phyloP scores from a whole-genome alignment of 2,797 vertebrate genomes.

The Australoheros facetus region DNA sequence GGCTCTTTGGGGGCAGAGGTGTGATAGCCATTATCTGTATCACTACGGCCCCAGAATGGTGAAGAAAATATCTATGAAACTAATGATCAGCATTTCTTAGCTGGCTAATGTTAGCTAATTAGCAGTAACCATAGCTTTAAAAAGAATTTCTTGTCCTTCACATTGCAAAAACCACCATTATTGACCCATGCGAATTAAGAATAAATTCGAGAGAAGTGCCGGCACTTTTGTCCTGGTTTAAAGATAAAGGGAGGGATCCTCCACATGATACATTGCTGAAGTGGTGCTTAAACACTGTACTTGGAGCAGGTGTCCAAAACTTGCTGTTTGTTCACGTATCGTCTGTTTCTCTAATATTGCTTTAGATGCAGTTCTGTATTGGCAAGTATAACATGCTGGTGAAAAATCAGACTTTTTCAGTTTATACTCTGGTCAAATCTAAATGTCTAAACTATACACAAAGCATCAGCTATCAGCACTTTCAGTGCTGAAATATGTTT shows the following conservation, averaged over 20 bases:
- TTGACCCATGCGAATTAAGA: not conserved
- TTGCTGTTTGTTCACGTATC: not conserved
- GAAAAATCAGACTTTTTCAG: not conserved
- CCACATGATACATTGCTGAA: not conserved
- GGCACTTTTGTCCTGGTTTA: not conserved
- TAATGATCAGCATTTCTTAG: not conserved
- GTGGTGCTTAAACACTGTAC: not conserved
- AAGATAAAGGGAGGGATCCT: rapidly evolving
- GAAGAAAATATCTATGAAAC: not conserved
- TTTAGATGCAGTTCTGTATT: not conserved
- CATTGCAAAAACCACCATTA: not conserved
- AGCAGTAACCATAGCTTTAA: not conserved
- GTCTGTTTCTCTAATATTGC: not conserved
- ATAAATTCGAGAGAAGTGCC: too few species aligned
- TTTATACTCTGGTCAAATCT: not conserved
- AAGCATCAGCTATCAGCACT: not conserved
- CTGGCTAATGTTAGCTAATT: not conserved
- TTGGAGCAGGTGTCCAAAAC: not conserved
- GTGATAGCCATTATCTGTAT: not conserved
- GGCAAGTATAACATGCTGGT: not conserved
- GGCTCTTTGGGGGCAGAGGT: too few species aligned
- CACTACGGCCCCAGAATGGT: not conserved
- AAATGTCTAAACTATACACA: not conserved
- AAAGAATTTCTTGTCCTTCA: not conserved
- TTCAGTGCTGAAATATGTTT: slow-evolving; percentile 29